Conservation (phyloP, 2,113 vertebrate species). For the Apteryx mantelli region DNA sequence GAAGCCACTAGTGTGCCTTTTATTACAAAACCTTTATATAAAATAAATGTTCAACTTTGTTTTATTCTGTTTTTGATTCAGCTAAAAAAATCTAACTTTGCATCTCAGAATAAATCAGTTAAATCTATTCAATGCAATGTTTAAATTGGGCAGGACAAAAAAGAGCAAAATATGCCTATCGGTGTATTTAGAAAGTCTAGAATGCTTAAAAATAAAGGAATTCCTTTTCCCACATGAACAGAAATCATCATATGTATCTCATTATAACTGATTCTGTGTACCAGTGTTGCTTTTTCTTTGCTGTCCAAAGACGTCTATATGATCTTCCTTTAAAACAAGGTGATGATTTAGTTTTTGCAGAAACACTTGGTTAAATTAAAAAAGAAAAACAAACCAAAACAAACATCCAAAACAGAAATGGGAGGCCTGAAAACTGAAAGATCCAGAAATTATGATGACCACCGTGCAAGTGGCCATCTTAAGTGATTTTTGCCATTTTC, state of each 20-base stretch:
- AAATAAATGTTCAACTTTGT: neutral
- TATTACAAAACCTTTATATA: neutral
- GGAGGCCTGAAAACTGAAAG: constrained; percentile 20
- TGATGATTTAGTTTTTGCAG: constrained; percentile 43
- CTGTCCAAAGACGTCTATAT: neutral
- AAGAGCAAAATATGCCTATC: neutral
- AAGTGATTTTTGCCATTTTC: constrained; percentile 29
- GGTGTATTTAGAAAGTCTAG: neutral
- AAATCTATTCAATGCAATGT: neutral
- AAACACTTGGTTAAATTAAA: constrained; percentile 47
- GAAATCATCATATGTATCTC: neutral
- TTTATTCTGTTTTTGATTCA: neutral
- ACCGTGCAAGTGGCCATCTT: neutral
- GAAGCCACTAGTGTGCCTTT: neutral
- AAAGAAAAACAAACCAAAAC: neutral
- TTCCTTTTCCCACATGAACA: neutral
- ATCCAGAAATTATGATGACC: neutral
- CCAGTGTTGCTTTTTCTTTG: neutral
- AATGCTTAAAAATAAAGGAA: constrained; percentile 38
- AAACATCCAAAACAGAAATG: neutral
- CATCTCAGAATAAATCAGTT: neutral
- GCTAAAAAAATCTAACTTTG: neutral
- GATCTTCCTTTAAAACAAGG: neutral
- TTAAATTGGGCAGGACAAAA: neutral
- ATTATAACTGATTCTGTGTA: neutral